Conservation (phyloP, 2,113 vertebrate genomes). For the Setophaga kirtlandii region DNA sequence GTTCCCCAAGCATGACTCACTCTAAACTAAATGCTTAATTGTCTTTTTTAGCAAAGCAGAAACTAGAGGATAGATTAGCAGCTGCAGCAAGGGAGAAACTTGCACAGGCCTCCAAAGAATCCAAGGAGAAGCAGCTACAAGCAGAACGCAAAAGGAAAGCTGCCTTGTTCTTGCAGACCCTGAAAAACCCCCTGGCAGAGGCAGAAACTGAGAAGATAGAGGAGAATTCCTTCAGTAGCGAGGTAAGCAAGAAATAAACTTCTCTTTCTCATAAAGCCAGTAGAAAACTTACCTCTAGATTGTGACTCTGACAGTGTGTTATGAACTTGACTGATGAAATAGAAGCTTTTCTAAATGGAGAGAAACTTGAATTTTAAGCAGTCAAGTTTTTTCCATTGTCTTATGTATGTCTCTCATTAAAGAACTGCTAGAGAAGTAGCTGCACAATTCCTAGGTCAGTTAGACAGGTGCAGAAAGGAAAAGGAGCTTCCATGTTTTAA, state of each 20-base stretch:
- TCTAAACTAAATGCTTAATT: background rate
- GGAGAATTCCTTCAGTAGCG: constrained; percentile 72
- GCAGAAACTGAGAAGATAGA: constrained; percentile 81
- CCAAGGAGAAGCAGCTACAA: constrained; percentile 97
- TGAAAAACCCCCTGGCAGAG: constrained; percentile 86
- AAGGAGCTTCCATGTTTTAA: background rate
- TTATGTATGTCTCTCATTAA: background rate
- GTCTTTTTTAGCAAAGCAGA: constrained; percentile 87
- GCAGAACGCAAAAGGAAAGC: constrained; percentile 96
- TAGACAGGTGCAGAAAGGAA: background rate
- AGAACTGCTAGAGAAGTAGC: background rate
- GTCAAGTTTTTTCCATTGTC: background rate
- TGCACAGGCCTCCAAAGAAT: constrained; percentile 97
- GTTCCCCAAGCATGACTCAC: background rate
- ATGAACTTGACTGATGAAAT: background rate
- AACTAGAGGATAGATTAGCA: constrained; percentile 94
- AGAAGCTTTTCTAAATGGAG: background rate
- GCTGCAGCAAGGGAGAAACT: constrained; percentile 97
- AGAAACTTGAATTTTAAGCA: background rate
- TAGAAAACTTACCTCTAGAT: background rate
- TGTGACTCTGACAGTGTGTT: background rate
- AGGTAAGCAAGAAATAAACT: constrained; percentile 75
- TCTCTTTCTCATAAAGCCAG: background rate
- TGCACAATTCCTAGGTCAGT: background rate
- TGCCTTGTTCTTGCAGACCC: constrained; percentile 91